These are phyloP conservation scores for Phyllotreta striolata DNA, from an alignment of 2,888 invertebrate species.

Conservation along the genomic window DNA sequence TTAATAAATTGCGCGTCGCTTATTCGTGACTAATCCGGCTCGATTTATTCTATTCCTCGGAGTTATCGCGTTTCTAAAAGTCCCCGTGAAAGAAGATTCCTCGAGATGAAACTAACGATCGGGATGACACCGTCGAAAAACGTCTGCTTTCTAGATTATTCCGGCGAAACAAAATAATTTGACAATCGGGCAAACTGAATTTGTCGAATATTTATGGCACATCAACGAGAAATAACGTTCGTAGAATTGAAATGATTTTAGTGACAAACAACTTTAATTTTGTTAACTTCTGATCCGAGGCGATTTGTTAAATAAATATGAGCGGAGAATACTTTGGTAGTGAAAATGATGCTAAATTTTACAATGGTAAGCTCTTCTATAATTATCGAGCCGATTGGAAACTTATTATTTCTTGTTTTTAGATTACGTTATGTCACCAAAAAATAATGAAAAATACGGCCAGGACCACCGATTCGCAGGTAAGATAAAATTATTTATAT, in stretches of 20 bases:
- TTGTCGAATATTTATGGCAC: conserved; percentile 17
- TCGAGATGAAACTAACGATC: no score
- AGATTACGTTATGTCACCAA: conserved; percentile 31
- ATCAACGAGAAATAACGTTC: conserved; percentile 8
- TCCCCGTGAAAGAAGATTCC: no score
- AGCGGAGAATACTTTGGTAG: conserved; percentile 42
- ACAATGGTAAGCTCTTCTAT: conserved; percentile 34
- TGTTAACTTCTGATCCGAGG: conserved; percentile 13
- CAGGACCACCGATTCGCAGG: conserved; percentile 37
- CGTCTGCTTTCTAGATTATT: neutral
- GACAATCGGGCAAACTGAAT: neutral
- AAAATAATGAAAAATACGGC: conserved; percentile 34
- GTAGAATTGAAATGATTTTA: conserved; percentile 11
- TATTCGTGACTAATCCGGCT: conserved; percentile 7
- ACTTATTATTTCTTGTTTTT: conserved; percentile 19
- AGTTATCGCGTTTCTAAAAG: no score
- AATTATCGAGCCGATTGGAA: neutral
- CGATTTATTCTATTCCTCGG: no score
- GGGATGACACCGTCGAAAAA: neutral
- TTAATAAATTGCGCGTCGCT: conserved; percentile 59
- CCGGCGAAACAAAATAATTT: conserved; percentile 11
- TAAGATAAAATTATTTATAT: conserved; percentile 20
- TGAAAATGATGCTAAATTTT: conserved; percentile 36
- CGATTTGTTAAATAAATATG: conserved; percentile 30
- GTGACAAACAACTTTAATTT: conserved; percentile 9